These are phyloP conservation scores for Recurvirostra avosetta DNA, from an alignment of 2,113 vertebrate genomes.

Conservation along the genomic window DNA sequence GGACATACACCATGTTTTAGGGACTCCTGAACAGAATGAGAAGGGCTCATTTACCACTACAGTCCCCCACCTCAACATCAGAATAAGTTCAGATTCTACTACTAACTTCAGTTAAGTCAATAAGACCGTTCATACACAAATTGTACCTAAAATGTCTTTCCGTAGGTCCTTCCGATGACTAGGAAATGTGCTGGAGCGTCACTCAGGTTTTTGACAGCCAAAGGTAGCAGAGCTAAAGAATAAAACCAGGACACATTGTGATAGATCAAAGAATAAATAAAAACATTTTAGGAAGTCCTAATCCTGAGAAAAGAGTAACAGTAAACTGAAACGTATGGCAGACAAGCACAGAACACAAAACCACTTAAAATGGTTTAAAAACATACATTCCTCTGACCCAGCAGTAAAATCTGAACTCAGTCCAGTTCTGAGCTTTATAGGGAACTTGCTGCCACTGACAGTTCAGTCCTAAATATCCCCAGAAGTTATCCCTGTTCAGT, in stretches of 20 bases:
- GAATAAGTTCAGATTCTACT: not conserved
- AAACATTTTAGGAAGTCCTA: not conserved
- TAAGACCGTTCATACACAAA: not conserved
- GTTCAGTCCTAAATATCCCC: not conserved
- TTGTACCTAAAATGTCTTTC: not conserved
- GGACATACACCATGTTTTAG: not conserved
- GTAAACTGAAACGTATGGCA: not conserved
- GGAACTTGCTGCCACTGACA: not conserved
- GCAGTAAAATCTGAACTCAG: not conserved
- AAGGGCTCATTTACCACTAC: not conserved
- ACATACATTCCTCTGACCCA: not conserved
- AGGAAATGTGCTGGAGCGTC: fast-evolving
- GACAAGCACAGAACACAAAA: not conserved
- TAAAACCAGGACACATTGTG: not conserved
- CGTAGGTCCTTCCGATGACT: not conserved
- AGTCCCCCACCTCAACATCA: not conserved
- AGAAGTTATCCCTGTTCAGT: not conserved
- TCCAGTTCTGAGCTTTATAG: not conserved
- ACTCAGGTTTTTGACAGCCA: not conserved
- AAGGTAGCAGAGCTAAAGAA: not conserved
- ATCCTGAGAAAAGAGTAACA: not conserved
- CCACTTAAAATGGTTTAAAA: not conserved
- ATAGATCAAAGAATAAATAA: not conserved
- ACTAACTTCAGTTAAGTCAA: not conserved
- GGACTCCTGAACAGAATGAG: not conserved